phyloP scores from a whole-genome alignment of 1,140 invertebrate species.

The Macrobrachium rosenbergii region DNA sequence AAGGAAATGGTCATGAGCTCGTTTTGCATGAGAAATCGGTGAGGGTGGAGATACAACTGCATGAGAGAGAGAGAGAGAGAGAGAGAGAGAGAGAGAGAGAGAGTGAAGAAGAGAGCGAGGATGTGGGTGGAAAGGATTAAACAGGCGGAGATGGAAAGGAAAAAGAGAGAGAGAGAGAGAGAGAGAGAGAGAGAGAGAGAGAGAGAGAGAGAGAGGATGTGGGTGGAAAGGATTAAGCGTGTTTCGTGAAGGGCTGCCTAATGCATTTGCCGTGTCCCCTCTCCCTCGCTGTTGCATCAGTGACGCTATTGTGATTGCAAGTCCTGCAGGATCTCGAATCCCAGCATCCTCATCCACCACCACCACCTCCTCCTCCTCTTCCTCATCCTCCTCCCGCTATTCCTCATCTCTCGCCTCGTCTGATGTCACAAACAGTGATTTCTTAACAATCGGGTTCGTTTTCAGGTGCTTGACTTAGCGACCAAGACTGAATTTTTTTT shows the following conservation, averaged over 20 bases:
- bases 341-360: neutral
- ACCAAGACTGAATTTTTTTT: too few species aligned
- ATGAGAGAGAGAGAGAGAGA: neutral
- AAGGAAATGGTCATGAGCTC: too few species aligned
- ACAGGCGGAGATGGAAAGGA: too few species aligned
- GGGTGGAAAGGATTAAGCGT: neutral
- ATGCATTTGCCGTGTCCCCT: neutral
- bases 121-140: too few species aligned
- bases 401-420: constrained; percentile 17
- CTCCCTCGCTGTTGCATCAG: too few species aligned
- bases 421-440: neutral
- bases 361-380: neutral
- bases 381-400: constrained; percentile 12
- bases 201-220: neutral
- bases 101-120: neutral
- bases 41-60: constrained; percentile 10
- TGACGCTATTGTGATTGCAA: neutral
- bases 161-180: too few species aligned
- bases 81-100: neutral
- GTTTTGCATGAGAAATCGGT: neutral
- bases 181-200: neutral
- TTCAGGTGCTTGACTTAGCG: too few species aligned
- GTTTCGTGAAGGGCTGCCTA: neutral
- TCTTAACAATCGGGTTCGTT: neutral
- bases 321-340: neutral